A percentile compares a stretch with the other conserved stretches of the same genome.
phyloP scores from a whole-genome alignment of 2,888 invertebrate genomes.

The Gymnocheta viridis region DNA sequence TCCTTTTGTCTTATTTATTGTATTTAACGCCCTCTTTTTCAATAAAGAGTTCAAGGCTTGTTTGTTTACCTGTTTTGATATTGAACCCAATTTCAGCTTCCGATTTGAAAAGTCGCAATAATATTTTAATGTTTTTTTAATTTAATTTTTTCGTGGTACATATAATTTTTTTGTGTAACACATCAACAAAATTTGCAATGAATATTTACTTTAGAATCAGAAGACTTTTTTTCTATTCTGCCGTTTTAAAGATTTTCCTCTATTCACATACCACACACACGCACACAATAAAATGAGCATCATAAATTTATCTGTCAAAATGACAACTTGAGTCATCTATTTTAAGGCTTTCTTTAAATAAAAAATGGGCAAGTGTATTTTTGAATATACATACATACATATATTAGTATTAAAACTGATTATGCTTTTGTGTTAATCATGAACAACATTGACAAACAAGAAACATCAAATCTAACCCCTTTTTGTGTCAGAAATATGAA shows the following conservation, averaged over 20 bases:
- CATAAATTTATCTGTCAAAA: conserved; percentile 66
- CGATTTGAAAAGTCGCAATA: too few species aligned
- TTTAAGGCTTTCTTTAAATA: conserved; percentile 33
- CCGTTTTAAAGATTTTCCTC: not conserved
- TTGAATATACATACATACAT: too few species aligned
- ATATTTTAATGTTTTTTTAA: too few species aligned
- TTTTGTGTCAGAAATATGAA: conserved; percentile 65
- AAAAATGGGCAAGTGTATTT: conserved; percentile 42
- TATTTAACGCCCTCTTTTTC: too few species aligned
- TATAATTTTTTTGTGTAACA: too few species aligned
- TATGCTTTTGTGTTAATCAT: conserved; percentile 39
- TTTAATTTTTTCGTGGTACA: too few species aligned
- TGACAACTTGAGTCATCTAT: conserved; percentile 60
- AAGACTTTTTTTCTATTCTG: conserved; percentile 23
- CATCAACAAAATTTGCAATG: not conserved
- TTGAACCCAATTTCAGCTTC: too few species aligned
- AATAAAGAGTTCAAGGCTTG: too few species aligned
- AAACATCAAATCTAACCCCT: conserved; percentile 63
- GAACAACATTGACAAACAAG: conserved; percentile 58
- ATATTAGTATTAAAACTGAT: conserved; percentile 37
- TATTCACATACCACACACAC: conserved; percentile 20
- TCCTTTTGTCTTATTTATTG: too few species aligned
- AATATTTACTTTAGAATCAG: not conserved
- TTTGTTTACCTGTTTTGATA: too few species aligned
- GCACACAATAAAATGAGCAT: conserved; percentile 15